Evolutionary conservation across 2,113 vertebrate species (phyloP), one percentile per base, ranked within the genome.

Genomic region (Rhizomys pruinosus): DNA sequence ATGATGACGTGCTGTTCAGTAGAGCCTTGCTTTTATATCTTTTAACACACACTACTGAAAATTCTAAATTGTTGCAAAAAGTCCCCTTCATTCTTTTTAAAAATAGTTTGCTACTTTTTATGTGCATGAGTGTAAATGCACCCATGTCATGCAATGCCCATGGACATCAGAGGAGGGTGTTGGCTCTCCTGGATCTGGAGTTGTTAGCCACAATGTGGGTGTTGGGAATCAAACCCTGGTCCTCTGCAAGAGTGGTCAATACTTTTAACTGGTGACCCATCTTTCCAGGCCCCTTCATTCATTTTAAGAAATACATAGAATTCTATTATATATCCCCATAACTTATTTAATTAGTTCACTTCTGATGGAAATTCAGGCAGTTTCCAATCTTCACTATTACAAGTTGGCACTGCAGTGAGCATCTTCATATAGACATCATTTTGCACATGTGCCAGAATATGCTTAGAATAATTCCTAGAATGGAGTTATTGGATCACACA

Each of bases 381-480:
- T 73, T 90, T 93, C 84, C 44, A 79, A 68, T 86, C 69, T 55
- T 73, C 59, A 61, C 74, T 93, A 57, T 90, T 82, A n/a, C 29
- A 94, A 94, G 69, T 86, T 66, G 42, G 63, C 55, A 8, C 34
- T 84, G 64, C 17, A 63, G 55, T 95, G 92, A 93, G 66, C 63
- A 72, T 72, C 84, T 89, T 86, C 37, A 42, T 19, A 68, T 16
- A 74, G 87, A 78, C 37, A 80, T 80, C 23, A 66, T 84, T 87
- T 90, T 79, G 52, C 66, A 77, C 10, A 42, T 61, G 47, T 84
- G 71, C 71, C 93, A 89, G 64, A 76, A 87, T 87, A 84, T 84
- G 84, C 72, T 95, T 91, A 78, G 87, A 84, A 87, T 89, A 94
- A 94, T 94, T 92, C 91, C 89, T 94, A 72, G 76, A 96, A 94